Conservation (phyloP, 2,113 vertebrate species). For the Alethe diademata region DNA sequence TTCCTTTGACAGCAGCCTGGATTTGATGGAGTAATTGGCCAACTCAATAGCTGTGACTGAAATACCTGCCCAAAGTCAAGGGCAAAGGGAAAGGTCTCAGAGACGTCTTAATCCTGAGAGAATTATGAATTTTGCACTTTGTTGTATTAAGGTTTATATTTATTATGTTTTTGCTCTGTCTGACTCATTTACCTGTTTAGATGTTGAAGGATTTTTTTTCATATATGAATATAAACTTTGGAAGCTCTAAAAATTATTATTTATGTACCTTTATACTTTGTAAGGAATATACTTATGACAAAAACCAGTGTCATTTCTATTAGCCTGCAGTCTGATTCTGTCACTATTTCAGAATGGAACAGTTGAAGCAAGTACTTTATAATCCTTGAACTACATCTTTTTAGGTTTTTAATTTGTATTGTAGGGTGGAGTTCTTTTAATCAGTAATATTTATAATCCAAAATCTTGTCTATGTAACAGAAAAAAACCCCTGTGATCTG, state of each 20-base stretch:
- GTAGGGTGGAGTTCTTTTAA: neutral
- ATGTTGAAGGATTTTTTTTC: neutral
- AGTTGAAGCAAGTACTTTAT: neutral
- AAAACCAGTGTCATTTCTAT: neutral
- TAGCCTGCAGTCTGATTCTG: neutral
- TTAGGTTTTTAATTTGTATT: neutral
- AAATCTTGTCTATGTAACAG: neutral
- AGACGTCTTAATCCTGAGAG: neutral
- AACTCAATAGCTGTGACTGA: neutral
- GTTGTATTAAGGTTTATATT: neutral
- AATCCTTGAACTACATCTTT: neutral
- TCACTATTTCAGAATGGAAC: neutral
- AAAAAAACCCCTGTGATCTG: accelerated
- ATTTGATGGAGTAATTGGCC: neutral
- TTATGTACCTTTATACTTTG: neutral
- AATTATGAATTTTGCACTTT: neutral
- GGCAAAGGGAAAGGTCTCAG: neutral
- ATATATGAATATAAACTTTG: neutral
- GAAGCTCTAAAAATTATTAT: neutral
- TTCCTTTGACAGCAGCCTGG: neutral
- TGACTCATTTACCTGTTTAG: neutral
- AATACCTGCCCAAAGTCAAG: neutral
- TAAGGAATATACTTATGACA: neutral
- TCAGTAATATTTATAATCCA: neutral
- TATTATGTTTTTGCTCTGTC: neutral